These are phyloP conservation scores for Notarius lentiginosus DNA, from an alignment of 2,113 vertebrate genomes.

Conservation along the genomic window DNA sequence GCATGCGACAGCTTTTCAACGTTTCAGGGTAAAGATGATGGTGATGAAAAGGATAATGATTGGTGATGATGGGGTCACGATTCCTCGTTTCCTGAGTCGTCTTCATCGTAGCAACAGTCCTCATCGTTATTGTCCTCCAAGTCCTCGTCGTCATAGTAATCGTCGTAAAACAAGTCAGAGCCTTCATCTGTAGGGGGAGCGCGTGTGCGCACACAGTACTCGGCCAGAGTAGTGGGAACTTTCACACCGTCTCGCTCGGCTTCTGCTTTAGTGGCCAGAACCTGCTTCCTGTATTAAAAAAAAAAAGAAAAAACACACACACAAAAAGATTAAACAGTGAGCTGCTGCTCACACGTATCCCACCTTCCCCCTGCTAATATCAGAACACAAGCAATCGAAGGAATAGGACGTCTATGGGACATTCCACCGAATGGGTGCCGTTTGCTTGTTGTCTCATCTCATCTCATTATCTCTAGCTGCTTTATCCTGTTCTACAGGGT, in stretches of 20 bases:
- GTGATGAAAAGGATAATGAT: slow-evolving; percentile 18
- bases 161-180: slow-evolving; percentile 93
- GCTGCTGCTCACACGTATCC: no score
- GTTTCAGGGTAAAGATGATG: slow-evolving; percentile 13
- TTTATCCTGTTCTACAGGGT: no score
- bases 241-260: slow-evolving; percentile 91
- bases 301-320: not conserved
- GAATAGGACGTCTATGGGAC: no score
- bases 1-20: slow-evolving; percentile 57
- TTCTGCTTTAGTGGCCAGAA: slow-evolving; percentile 89
- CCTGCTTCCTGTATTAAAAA: slow-evolving; percentile 81
- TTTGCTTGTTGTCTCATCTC: no score
- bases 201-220: slow-evolving; percentile 93
- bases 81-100: slow-evolving; percentile 92
- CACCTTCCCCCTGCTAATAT: no score
- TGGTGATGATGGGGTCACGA: slow-evolving; percentile 79
- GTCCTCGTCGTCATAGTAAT: slow-evolving; percentile 91
- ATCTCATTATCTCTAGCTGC: no score
- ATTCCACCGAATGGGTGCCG: no score
- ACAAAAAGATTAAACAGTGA: not conserved
- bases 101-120: slow-evolving; percentile 88
- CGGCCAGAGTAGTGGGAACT: slow-evolving; percentile 92
- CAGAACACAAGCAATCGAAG: no score
- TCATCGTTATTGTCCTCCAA: slow-evolving; percentile 78
- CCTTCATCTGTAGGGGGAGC: slow-evolving; percentile 86